Evolutionary conservation across 2,888 invertebrate genomes (phyloP).

Genomic region (Loripinus fragilis): DNA sequence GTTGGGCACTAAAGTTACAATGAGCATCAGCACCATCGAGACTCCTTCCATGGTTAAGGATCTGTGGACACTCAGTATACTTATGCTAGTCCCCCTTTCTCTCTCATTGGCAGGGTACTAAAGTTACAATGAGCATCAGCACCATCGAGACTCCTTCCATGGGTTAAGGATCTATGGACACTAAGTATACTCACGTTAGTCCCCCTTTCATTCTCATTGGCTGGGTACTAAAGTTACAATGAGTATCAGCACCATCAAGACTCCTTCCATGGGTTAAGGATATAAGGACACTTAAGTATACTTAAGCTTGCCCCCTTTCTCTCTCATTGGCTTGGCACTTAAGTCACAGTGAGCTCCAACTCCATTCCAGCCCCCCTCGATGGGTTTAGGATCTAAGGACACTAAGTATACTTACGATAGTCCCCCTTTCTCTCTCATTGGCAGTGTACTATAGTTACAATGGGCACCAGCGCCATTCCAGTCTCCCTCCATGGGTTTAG

Average conservation of each 20-base stretch:
- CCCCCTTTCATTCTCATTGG: constrained; percentile 90
- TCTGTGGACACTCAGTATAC: constrained; percentile 31
- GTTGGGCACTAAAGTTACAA: too few species aligned
- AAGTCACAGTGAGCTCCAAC: constrained; percentile 97
- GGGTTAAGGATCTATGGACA: constrained; percentile 85
- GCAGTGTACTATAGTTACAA: constrained; percentile 96
- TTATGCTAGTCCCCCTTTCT: constrained; percentile 83
- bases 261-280: constrained; percentile 84
- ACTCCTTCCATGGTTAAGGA: too few species aligned
- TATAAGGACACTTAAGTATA: constrained; percentile 82
- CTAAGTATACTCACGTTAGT: constrained; percentile 76
- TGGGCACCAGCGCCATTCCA: constrained; percentile 92
- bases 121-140: constrained; percentile 97
- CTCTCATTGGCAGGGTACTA: constrained; percentile 96
- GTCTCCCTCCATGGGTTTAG: constrained; percentile 84
- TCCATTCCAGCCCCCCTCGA: constrained; percentile 84
- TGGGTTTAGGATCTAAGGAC: constrained; percentile 77
- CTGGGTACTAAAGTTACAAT: constrained; percentile 97
- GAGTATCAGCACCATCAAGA: constrained; percentile 89
- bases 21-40: too few species aligned
- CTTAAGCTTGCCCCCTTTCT: constrained; percentile 83
- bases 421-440: constrained; percentile 91
- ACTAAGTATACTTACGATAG: neutral
- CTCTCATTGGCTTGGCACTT: constrained; percentile 96
- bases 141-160: constrained; percentile 84